These are phyloP conservation scores for Otis tarda DNA, from an alignment of 2,113 vertebrate species.

Conservation along the genomic window DNA sequence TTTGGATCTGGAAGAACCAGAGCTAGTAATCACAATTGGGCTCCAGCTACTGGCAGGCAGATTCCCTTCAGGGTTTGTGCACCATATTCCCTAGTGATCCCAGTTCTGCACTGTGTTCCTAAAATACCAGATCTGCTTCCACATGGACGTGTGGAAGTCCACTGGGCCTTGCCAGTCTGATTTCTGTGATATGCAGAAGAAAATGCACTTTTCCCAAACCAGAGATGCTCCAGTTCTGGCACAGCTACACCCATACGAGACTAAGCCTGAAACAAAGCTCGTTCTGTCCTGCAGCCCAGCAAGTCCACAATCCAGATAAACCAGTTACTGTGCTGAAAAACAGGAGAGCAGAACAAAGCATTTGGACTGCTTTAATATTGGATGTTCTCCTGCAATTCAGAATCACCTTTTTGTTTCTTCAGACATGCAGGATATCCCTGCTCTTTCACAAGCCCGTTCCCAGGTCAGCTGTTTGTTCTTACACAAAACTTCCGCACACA, in stretches of 20 bases:
- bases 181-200: background rate
- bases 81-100: fast-evolving
- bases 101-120: background rate
- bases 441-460: background rate
- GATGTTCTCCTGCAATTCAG: background rate
- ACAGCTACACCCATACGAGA: background rate
- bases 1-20: background rate
- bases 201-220: background rate
- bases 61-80: background rate
- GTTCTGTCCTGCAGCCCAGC: background rate
- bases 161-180: fast-evolving
- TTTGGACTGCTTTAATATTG: background rate
- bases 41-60: background rate
- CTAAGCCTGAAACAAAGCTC: background rate
- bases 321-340: background rate
- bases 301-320: background rate
- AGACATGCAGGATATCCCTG: background rate
- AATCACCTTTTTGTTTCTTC: background rate
- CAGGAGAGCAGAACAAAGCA: background rate
- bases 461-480: background rate
- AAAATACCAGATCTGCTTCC: background rate
- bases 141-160: too few species aligned
- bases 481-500: background rate
- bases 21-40: background rate
- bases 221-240: background rate